phyloP scores from a whole-genome alignment of 1,140 invertebrate genomes.

The Ceratitis capitata region DNA sequence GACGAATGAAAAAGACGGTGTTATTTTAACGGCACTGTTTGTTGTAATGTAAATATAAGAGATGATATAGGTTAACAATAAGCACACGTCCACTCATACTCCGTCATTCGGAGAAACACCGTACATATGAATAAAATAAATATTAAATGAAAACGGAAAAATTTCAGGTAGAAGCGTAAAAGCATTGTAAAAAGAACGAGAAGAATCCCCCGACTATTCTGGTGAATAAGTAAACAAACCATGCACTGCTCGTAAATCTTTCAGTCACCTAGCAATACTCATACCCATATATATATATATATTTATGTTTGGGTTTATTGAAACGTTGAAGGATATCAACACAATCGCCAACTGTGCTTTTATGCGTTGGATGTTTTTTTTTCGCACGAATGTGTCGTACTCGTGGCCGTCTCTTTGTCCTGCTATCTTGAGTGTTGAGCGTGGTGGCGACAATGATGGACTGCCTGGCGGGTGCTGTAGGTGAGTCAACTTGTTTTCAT shows the following conservation, averaged over 20 bases:
- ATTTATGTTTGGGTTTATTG: background rate
- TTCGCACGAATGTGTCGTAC: background rate
- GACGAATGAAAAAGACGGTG: background rate
- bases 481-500: background rate
- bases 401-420: background rate
- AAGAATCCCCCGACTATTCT: too few species aligned
- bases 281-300: background rate
- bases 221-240: background rate
- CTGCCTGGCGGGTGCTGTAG: background rate
- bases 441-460: background rate
- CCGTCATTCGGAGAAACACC: background rate
- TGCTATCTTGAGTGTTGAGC: background rate
- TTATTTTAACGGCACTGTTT: background rate
- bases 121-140: background rate
- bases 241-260: slow-evolving; percentile 18
- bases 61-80: background rate
- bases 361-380: background rate
- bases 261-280: background rate
- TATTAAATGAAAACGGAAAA: background rate
- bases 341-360: background rate
- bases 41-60: background rate
- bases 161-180: background rate
- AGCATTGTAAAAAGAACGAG: background rate
- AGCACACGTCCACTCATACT: background rate
- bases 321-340: background rate